Base-by-base conservation (phyloP, 2,888 invertebrate species). In the Eilema caniola region DNA sequence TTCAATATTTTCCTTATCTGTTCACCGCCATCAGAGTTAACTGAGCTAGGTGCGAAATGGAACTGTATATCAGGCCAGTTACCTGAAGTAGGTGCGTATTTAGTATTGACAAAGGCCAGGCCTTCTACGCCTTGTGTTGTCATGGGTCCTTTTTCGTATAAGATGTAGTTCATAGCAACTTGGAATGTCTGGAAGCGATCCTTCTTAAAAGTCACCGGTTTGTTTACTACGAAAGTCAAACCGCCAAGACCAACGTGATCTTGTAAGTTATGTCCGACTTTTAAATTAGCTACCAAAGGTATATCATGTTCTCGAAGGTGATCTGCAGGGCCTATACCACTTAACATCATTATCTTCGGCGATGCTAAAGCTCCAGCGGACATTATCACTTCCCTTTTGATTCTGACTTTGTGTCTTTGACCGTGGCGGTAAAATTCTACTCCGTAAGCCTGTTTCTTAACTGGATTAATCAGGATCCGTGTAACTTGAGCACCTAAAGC, bases 311-410 rank as follows among this genome's bases (percentile, higher is more conserved):
- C 96, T 70, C 96, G 92, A 7, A 98, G 92, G 86, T 98, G 98
- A 20, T 97, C 97, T 3, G 96, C 96, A 0, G 98, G 98, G 0
- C 98, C 98, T 28, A 99, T 96, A 0, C 99, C 99, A 68, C 98
- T 98, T 12, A 99, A 88, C 98, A 99, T 98, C 78, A 99, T 95
- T 25, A 99, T 87, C 83, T 99, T 98, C 0, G 99, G 99, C 4
- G 98, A 97, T 67, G 98, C 97, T 56, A 99, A 96, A 0, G 99
- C 97, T 0, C 99, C 99, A 0, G 98, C 98, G 3, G 98, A 97
- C 82, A 98, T 94, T 11, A 99, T 96, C 0, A 99, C 96, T 90
- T 98, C 98, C 67, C 97, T 96, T 73, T 97, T 96, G 0, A 98
- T 98, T 74, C 96, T 95, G 0, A 97, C 97, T 62, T 96, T 94